These are phyloP conservation scores for Plagodis dolabraria DNA, from an alignment of 2,888 invertebrate genomes.

Conservation along the genomic window DNA sequence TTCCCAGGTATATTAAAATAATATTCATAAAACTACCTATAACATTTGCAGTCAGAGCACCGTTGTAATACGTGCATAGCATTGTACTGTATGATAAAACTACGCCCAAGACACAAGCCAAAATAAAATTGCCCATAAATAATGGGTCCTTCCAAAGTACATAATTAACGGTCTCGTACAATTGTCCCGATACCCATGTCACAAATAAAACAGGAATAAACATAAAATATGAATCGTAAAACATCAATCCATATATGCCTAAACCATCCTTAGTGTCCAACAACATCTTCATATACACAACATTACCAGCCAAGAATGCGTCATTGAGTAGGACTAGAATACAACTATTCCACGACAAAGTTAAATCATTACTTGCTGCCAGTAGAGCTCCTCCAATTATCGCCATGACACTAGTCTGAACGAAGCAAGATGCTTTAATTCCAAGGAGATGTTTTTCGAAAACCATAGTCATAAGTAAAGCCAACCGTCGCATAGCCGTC, in stretches of 20 bases:
- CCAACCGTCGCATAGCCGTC: slow-evolving; percentile 97
- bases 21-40: slow-evolving; percentile 99
- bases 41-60: slow-evolving; percentile 99
- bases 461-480: slow-evolving; percentile 99
- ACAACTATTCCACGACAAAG: slow-evolving; percentile 96
- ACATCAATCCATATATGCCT: slow-evolving; percentile 96
- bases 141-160: slow-evolving; percentile 89
- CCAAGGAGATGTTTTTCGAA: slow-evolving; percentile 95
- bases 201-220: slow-evolving; percentile 89
- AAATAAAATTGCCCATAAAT: slow-evolving; percentile 92
- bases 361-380: slow-evolving; percentile 97
- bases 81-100: slow-evolving; percentile 97
- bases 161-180: slow-evolving; percentile 87
- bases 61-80: slow-evolving; percentile 97
- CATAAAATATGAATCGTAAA: slow-evolving; percentile 96
- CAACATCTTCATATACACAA: slow-evolving; percentile 98
- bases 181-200: slow-evolving; percentile 91
- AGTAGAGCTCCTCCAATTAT: slow-evolving; percentile 98
- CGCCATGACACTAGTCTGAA: slow-evolving; percentile 96
- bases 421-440: slow-evolving; percentile 88
- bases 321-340: slow-evolving; percentile 96
- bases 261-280: slow-evolving; percentile 94
- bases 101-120: slow-evolving; percentile 99
- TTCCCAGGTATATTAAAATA: slow-evolving; percentile 98
- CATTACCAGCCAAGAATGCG: slow-evolving; percentile 98